A percentile compares a stretch with the other conserved stretches of the same genome.
Conservation (phyloP, 2,888 invertebrate species). For the Drosophila phalerata region DNA sequence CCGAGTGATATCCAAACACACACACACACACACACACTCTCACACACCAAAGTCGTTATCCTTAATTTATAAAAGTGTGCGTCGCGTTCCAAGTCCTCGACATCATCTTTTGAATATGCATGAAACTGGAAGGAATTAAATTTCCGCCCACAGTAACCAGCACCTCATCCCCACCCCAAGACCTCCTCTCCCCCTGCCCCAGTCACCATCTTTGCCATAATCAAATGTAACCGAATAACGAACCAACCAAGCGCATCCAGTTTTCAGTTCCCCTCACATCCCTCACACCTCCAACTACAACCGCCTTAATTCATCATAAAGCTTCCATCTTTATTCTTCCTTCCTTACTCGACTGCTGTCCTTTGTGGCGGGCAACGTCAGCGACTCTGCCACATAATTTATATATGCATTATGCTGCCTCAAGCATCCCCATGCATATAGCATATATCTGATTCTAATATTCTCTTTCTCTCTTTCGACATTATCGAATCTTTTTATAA, state of each 20-base stretch:
- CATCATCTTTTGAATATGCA: conserved; percentile 78
- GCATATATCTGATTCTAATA: not conserved
- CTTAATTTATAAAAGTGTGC: conserved; percentile 80
- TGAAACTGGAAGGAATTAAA: conserved; percentile 77
- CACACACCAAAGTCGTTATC: conserved; percentile 67
- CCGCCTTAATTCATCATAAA: conserved; percentile 40
- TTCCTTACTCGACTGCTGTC: conserved; percentile 20
- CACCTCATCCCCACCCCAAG: not conserved
- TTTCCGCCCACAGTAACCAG: conserved; percentile 51
- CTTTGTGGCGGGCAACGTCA: conserved; percentile 38
- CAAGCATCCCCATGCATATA: conserved; percentile 39
- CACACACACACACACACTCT: conserved; percentile 22
- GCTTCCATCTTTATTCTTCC: conserved; percentile 32
- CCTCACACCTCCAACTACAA: not conserved
- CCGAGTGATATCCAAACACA: conserved; percentile 45
- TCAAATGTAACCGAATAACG: conserved; percentile 83
- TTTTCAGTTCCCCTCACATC: conserved; percentile 15
- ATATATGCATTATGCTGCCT: conserved; percentile 76
- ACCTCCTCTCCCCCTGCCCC: not conserved
- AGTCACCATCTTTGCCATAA: conserved; percentile 49
- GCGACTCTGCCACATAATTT: conserved; percentile 59
- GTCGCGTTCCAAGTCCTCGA: conserved; percentile 36
- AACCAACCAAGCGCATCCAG: conserved; percentile 76
- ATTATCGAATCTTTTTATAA: not conserved
- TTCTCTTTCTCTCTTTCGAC: not conserved